Conservation (phyloP, 2,113 vertebrate genomes). For the Glaucomys volans region DNA sequence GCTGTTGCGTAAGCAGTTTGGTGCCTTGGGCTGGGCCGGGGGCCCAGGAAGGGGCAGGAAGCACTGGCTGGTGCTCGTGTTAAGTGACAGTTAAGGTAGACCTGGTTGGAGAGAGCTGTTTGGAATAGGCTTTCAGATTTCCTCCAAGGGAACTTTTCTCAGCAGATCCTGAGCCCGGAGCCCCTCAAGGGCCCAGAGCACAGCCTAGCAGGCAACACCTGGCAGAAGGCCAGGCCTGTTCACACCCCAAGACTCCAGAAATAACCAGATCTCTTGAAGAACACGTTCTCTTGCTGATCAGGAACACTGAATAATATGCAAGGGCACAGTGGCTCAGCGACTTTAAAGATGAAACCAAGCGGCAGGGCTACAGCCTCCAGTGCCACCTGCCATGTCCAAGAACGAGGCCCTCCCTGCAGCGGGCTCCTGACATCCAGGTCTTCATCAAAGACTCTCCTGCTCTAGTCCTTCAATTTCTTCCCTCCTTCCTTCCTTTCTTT, state of each 20-base stretch:
- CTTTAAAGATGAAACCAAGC: slow-evolving; percentile 38
- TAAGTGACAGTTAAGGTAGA: not conserved
- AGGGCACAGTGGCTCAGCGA: slow-evolving; percentile 65
- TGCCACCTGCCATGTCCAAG: no score
- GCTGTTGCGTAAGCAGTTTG: not conserved
- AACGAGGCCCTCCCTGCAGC: fast-evolving
- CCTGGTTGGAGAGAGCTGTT: slow-evolving; percentile 64
- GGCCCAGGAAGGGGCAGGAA: not conserved
- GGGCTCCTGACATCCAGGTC: not conserved
- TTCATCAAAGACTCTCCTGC: not conserved
- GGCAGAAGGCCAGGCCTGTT: slow-evolving; percentile 71
- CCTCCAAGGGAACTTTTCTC: slow-evolving; percentile 61
- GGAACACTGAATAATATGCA: slow-evolving; percentile 68
- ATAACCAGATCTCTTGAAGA: slow-evolving; percentile 40
- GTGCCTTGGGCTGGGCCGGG: not conserved
- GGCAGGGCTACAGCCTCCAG: not conserved
- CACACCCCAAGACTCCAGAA: slow-evolving; percentile 67
- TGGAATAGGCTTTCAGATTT: slow-evolving; percentile 75
- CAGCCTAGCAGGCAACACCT: slow-evolving; percentile 64
- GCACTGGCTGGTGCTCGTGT: not conserved
- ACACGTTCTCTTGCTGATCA: slow-evolving; percentile 67
- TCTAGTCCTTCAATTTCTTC: not conserved
- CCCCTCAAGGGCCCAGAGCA: slow-evolving; percentile 61
- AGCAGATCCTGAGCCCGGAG: slow-evolving; percentile 75
- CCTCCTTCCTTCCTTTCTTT: no score